These are phyloP conservation scores for Panurus biarmicus DNA, from an alignment of 2,113 vertebrate species.

Conservation along the genomic window DNA sequence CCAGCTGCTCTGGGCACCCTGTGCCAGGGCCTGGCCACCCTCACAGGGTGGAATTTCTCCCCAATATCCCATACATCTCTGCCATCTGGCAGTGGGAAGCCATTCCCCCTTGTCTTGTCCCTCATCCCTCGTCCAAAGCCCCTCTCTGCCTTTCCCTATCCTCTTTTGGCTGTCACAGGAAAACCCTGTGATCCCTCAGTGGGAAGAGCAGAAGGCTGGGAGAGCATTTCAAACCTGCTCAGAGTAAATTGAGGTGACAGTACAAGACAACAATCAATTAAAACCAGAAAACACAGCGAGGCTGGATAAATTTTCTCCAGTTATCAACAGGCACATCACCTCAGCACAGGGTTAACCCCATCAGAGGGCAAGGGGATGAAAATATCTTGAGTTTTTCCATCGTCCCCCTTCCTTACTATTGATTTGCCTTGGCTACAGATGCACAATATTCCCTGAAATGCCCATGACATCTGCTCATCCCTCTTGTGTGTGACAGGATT, in stretches of 20 bases:
- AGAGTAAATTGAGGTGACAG: not conserved
- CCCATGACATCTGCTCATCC: not conserved
- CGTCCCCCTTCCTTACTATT: not conserved
- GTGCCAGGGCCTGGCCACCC: not conserved
- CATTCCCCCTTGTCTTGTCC: not conserved
- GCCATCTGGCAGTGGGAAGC: not conserved
- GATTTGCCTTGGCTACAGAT: not conserved
- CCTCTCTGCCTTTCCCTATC: not conserved
- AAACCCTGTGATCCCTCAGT: not conserved
- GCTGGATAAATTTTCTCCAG: not conserved
- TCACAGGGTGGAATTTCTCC: rapidly evolving
- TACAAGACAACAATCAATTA: not conserved
- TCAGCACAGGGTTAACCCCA: not conserved
- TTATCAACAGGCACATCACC: not conserved
- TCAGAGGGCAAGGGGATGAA: not conserved
- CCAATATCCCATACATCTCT: rapidly evolving
- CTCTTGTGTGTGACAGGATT: not conserved
- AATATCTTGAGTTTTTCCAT: not conserved
- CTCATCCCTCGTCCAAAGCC: not conserved
- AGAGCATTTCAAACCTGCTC: not conserved
- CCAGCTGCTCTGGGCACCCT: not conserved
- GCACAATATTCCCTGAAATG: not conserved
- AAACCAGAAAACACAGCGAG: not conserved
- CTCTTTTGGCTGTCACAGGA: not conserved
- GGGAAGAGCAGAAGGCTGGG: not conserved